Base-by-base conservation (phyloP, 2,888 invertebrate species). In the Blera fallax region DNA sequence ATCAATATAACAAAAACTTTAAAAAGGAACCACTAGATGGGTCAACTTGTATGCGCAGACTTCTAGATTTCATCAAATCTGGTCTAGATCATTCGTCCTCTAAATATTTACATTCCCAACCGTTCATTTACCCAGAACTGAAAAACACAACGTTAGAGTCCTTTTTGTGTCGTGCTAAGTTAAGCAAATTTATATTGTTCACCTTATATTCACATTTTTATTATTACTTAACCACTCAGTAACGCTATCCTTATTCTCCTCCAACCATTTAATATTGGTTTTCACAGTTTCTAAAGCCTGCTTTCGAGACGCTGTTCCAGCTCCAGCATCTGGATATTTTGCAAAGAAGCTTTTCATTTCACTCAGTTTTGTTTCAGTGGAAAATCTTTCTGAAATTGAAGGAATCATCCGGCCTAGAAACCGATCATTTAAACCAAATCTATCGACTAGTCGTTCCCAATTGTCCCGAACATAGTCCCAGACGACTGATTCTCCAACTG, bases 391-490 rank as follows among this genome's bases (percentile, higher is more conserved):
- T 0, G 96, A 95, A 58, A 97, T 94, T 1, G 92, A 91, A 0
- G 95, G 95, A 65, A 98, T 94, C 78, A 97, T 89, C 56, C 93
- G 92, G 11, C 98, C 98, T 18, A 98, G 93, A 87, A 95, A 94
- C 8, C 97, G 94, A 89, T 97, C 95, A 90, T 96, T 97, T 8
- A 97, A 91, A 0, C 95, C 95, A 91, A 97, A 98, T 65, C 96
- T 93, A 0, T 94, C 93, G 0, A 96, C 95, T 0, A 98, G 91
- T 24, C 94, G 91, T 1, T 93, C 92, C 96, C 97, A 98, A 87
- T 96, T 94, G 24, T 94, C 93, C 11, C 97, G 94, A 4, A 97
- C 95, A 92, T 96, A 96, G 88, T 96, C 94, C 98, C 98, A 98
- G 0, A 96, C 95, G 0, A 97, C 90, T 0, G 94, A 91, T 0